These are phyloP conservation scores for Chelon labrosus DNA, from an alignment of 2,797 vertebrate species.

Conservation along the genomic window DNA sequence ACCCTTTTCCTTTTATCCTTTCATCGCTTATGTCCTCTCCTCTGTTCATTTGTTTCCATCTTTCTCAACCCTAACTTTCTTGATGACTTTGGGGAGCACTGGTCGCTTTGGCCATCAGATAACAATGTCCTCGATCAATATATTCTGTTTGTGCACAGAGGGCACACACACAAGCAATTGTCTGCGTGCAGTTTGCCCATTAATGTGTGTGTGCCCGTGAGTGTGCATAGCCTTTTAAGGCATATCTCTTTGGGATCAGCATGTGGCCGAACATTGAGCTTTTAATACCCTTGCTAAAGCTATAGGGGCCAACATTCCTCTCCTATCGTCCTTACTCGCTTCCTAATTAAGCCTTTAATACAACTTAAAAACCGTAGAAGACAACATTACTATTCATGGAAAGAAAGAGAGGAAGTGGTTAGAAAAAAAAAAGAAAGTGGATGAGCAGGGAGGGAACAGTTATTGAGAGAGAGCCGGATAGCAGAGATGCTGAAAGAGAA, in stretches of 20 bases:
- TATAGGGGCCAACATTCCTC: conserved; percentile 49
- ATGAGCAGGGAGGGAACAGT: conserved; percentile 5
- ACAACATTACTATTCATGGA: conserved; percentile 63
- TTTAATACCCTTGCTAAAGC: conserved; percentile 71
- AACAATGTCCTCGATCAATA: conserved; percentile 72
- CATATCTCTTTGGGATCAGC: conserved; percentile 69
- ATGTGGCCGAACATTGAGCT: conserved; percentile 69
- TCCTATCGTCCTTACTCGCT: conserved; percentile 29
- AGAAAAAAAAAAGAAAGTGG: not conserved
- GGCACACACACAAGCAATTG: conserved; percentile 1
- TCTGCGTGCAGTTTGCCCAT: conserved; percentile 20
- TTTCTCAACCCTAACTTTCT: conserved; percentile 51
- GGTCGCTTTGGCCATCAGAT: conserved; percentile 74
- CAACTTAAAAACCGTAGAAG: conserved; percentile 55
- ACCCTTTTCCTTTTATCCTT: conserved; percentile 31
- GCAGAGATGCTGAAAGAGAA: not conserved
- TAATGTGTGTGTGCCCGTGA: conserved; percentile 9
- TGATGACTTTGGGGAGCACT: conserved; percentile 73
- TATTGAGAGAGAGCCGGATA: not conserved
- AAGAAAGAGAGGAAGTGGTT: conserved; percentile 20
- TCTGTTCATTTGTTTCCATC: conserved; percentile 49
- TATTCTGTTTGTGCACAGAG: conserved; percentile 24
- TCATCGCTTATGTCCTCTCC: conserved; percentile 9
- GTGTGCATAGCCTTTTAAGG: conserved; percentile 60
- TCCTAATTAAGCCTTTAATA: conserved; percentile 70